phyloP scores from a whole-genome alignment of 2,113 vertebrate species.

The Scolopax mira region DNA sequence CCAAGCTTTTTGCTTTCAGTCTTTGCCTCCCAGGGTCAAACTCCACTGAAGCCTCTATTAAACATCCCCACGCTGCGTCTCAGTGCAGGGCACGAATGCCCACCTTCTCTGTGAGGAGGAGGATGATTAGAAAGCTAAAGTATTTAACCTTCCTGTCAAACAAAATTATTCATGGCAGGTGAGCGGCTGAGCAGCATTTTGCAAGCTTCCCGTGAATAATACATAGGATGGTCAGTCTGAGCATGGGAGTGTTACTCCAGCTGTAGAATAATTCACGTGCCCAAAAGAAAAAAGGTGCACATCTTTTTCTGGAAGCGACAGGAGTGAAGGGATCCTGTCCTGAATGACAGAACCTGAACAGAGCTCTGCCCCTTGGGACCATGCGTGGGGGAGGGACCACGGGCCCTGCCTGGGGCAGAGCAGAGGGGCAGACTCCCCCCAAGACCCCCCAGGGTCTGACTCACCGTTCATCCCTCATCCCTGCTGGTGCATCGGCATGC shows the following conservation, averaged over 20 bases:
- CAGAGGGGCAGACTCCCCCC: neutral
- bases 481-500: accelerated
- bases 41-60: neutral
- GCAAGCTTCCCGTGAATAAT: neutral
- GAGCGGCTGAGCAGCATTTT: neutral
- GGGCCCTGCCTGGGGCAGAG: neutral
- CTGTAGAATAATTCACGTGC: neutral
- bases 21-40: neutral
- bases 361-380: neutral
- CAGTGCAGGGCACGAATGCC: neutral
- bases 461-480: accelerated
- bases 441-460: accelerated
- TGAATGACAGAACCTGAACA: neutral
- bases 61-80: neutral
- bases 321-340: neutral
- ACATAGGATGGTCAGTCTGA: neutral
- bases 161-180: neutral
- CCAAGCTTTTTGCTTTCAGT: neutral
- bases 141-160: conserved; percentile 28
- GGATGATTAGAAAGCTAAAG: neutral
- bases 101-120: neutral
- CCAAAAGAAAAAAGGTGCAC: neutral
- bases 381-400: accelerated
- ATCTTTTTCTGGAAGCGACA: neutral
- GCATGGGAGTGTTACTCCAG: accelerated